Conservation (phyloP, 2,797 vertebrate genomes). For the Bovichtus variegatus region DNA sequence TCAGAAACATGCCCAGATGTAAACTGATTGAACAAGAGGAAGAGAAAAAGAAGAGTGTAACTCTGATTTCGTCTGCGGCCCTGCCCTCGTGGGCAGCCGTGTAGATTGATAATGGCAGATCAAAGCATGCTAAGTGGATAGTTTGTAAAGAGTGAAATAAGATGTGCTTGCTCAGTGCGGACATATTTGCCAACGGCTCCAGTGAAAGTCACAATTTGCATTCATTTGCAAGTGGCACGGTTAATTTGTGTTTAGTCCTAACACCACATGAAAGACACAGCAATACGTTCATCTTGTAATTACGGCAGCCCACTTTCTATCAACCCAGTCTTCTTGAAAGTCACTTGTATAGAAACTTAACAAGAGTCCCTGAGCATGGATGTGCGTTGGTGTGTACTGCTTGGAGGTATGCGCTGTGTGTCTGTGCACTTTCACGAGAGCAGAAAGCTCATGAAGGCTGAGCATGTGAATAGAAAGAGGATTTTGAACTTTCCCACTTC, state of each 20-base stretch:
- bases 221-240: conserved; percentile 53
- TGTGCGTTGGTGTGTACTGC: not conserved
- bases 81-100: conserved; percentile 32
- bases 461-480: conserved; percentile 33
- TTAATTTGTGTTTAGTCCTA: conserved; percentile 44
- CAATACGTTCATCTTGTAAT: conserved; percentile 35
- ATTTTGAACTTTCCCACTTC: conserved; percentile 48
- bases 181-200: conserved; percentile 25
- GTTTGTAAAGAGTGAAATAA: conserved; percentile 43
- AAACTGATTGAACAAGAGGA: conserved; percentile 54
- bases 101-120: conserved; percentile 66
- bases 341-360: not conserved
- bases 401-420: not conserved
- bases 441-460: conserved; percentile 9
- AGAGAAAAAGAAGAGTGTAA: conserved; percentile 56
- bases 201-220: conserved; percentile 37
- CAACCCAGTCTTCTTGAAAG: conserved; percentile 9
- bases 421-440: conserved; percentile 4
- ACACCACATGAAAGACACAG: conserved; percentile 38
- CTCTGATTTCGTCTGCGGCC: conserved; percentile 32
- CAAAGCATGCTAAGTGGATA: conserved; percentile 59
- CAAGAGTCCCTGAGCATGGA: not conserved
- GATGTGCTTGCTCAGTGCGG: conserved; percentile 27
- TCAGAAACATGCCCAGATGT: conserved; percentile 54
- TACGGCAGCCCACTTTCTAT: conserved; percentile 7